Evolutionary conservation across 2,888 invertebrate genomes (phyloP), one percentile per base, ranked within the genome.

Genomic region (Ethmia dodecea): DNA sequence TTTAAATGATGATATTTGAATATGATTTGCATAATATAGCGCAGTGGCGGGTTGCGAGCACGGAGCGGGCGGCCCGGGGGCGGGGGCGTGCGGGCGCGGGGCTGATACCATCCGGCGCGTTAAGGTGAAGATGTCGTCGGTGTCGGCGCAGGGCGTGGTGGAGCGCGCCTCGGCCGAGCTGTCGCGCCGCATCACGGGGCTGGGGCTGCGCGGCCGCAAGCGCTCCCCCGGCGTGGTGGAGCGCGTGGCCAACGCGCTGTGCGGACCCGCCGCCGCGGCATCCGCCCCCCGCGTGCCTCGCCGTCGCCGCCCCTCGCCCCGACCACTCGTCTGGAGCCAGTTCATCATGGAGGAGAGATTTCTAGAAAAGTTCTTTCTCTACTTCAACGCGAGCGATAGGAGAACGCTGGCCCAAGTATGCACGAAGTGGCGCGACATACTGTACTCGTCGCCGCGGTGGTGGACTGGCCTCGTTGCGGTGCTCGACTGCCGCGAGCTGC

Each of bases 101-200:
- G 75, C 70, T 47, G 83, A 84, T 67, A 79, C 84, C 45, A 76
- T 84, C 45, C 75, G 83, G 45, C 77, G 84, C 55, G 86, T 86
- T 37, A 83, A 86, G 61, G 81, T 83, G 65, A 84, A 81, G 66
- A 93, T 93, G 93, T 93, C 93, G 70, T 93, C 93, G 64, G 93
- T 94, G 84, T 94, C 94, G 57, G 93, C 94, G 59, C 94, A 94
- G 80, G 95, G 95, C 63, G 95, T 95, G 66, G 95, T 96, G 77
- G 95, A 96, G 88, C 90, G 95, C 64, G 95, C 95, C 60, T 95
- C 94, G 55, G 95, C 95, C 48, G 95, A 96, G 81, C 88, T 96
- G 49, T 93, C 94, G 55, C 94, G 95, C 68, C 91, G 95, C 64
- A 95, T 96, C 80, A 95, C 94, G 64, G 94, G 94, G 42, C 88